Percentiles rank a stretch among this genome's conserved stretches.
phyloP scores from a whole-genome alignment of 1,140 invertebrate species.

The Lepidotrigona ventralis region DNA sequence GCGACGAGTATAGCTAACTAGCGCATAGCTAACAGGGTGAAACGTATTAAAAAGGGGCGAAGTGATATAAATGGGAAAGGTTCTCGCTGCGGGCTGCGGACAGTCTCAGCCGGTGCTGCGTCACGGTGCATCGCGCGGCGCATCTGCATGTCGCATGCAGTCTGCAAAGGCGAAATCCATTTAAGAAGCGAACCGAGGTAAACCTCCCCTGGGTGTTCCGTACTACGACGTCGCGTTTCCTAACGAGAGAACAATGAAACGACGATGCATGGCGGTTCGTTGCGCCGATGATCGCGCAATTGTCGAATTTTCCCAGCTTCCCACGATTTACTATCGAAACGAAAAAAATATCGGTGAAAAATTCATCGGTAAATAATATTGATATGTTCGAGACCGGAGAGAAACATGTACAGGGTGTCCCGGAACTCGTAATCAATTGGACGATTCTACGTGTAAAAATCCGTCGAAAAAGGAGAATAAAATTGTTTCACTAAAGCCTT shows the following conservation, averaged over 20 bases:
- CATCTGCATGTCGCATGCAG: constrained; percentile 50
- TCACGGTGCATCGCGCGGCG: constrained; percentile 39
- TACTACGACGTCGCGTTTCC: neutral
- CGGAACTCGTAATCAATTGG: no score
- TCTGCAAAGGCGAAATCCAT: constrained; percentile 54
- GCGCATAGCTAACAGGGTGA: no score
- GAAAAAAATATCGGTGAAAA: no score
- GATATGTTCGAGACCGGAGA: neutral
- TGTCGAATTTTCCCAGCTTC: constrained; percentile 1
- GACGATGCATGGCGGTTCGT: constrained; percentile 12
- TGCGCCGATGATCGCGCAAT: constrained; percentile 14
- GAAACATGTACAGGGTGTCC: no score
- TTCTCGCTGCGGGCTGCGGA: neutral
- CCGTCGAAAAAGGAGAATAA: no score
- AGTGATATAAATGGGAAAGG: neutral
- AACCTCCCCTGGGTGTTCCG: constrained; percentile 34
- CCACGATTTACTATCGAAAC: no score
- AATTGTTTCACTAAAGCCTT: no score
- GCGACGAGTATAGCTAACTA: no score
- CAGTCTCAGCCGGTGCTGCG: constrained; percentile 5
- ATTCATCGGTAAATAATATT: no score
- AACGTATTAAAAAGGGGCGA: neutral
- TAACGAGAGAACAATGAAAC: constrained; percentile 40
- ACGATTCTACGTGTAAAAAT: no score
- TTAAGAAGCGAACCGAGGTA: constrained; percentile 41